Evolutionary conservation across 1,140 invertebrate species (phyloP).

Genomic region (Calliopsis andreniformis): DNA sequence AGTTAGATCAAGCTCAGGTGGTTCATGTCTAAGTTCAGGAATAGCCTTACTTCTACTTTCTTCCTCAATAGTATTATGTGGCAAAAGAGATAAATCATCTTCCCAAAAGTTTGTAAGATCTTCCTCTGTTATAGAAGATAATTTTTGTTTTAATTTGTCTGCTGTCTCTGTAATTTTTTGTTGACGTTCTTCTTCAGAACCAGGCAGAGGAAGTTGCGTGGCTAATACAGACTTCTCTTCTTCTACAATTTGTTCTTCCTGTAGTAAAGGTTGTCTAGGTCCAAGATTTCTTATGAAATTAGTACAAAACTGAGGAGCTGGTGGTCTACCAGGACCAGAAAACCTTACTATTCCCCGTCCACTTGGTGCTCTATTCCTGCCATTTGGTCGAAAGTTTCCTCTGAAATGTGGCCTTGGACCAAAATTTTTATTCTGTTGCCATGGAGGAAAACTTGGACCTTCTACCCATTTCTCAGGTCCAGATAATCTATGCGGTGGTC

Average conservation of each 20-base stretch:
- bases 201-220: slow-evolving; percentile 63
- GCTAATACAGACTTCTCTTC: not conserved
- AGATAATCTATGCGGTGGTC: slow-evolving; percentile 19
- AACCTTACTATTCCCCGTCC: slow-evolving; percentile 19
- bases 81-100: slow-evolving; percentile 58
- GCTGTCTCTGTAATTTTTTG: slow-evolving; percentile 76
- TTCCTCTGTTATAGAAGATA: slow-evolving; percentile 67
- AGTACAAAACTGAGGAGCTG: not conserved
- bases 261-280: not conserved
- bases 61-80: slow-evolving; percentile 24
- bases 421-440: slow-evolving; percentile 48
- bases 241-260: not conserved
- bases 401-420: slow-evolving; percentile 18
- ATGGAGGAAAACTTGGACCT: slow-evolving; percentile 14
- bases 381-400: slow-evolving; percentile 21
- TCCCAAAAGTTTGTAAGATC: slow-evolving; percentile 70
- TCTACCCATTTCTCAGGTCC: slow-evolving; percentile 46
- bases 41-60: slow-evolving; percentile 44
- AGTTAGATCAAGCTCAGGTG: slow-evolving; percentile 69
- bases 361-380: slow-evolving; percentile 8
- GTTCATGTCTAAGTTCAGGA: slow-evolving; percentile 66
- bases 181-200: slow-evolving; percentile 77
- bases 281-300: slow-evolving; percentile 1
- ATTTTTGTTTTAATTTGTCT: slow-evolving; percentile 74
- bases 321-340: slow-evolving; percentile 32